Evolutionary conservation across 1,140 invertebrate genomes (phyloP), one percentile per base, ranked within the genome.

Genomic region (Penaeus vannamei): DNA sequence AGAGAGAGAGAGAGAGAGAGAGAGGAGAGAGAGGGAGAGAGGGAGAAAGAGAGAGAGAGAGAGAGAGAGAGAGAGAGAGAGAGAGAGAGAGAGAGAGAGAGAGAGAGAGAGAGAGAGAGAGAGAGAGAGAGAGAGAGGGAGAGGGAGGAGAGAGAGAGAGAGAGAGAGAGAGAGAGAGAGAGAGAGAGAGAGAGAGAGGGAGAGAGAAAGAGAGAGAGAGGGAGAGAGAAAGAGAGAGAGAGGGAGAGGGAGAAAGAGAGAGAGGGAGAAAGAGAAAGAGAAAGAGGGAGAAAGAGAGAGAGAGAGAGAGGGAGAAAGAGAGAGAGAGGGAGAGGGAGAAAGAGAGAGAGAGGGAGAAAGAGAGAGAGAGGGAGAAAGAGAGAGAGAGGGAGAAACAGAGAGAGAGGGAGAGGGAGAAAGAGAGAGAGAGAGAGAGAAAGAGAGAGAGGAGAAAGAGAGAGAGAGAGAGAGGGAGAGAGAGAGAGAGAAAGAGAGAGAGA

Each of bases 161-260:
- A 66, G 26, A 7, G 64, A 66, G 64, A 7, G 64, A 66, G 64
- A 7, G 64, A 26, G 64, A 7, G 64, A 60, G 90, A 91, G 91
- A 92, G 90, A 91, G 91, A 91, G 90, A 90, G 17, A 36, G 8
- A 23, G 10, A 59, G 80, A 90, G 86, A 89, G 72, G 89, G 87
- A 87, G 90, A 90, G 76, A 90, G 91, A 91, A 87, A 84, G 79
- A 84, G 53, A 91, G 91, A 91, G 91, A 86, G 91, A 86, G 89
- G 61, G 64, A 66, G 64, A 23, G 64, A 66, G 64, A 66, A 7
- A 66, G 64, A 66, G 64, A 66, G 64, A 26, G 85, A 90, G 88
- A 91, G 64, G 7, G 26, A 66, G 64, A 66, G 26, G 7, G 64
- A 83, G 85, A 88, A 7, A 66, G 64, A 66, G 64, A 66, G 64